Base-by-base conservation (phyloP, 2,797 vertebrate genomes). In the Phoeniculus purpureus region DNA sequence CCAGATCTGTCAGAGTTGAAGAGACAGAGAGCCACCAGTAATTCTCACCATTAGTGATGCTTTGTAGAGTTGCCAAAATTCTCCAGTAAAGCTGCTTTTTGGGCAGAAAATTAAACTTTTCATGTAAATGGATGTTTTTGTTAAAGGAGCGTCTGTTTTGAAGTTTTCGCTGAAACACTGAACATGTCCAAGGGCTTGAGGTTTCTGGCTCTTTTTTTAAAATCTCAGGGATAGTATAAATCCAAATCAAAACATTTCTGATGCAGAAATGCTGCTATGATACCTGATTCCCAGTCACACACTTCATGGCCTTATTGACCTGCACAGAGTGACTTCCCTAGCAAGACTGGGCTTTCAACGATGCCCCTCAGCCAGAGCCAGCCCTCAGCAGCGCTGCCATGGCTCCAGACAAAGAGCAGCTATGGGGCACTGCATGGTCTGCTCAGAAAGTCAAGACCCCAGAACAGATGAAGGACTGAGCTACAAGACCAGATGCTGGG, bases 1-100 rank as follows among this genome's bases (percentile, higher is more conserved):
- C 92, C 94, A 95, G 87, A 96, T 85, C 93, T 94, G 91, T 96
- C 94, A 94, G 73, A 94, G 70, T 51, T 92, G 94, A 90, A 94
- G 66, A 95, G 90, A 94, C 72, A 78, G 78, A 92, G 92, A 94
- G 66, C 73, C 62, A 94, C 82, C 52, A 94, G 91, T 66, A 85
- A 92, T 92, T 94, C 93, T 93, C 92, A 94, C 92, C 73, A 87
- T 87, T 95, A 93, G 79, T 54, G 73, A 93, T 85, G 58, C 55
- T 75, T 80, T 37, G 25, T 60, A 56, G 70, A 83, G 79, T 43
- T 94, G 91, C 92, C 90, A 94, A 89, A 81, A 90, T 87, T 93
- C 85, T 92, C 55, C 54, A 45, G 32, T 32, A 80, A 90, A 85
- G 43, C 81, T 85, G 55, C 9, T 87, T 89, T 91, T 85, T 7